These are phyloP conservation scores for Cherax destructor DNA, from an alignment of 1,140 invertebrate genomes.

Conservation along the genomic window DNA sequence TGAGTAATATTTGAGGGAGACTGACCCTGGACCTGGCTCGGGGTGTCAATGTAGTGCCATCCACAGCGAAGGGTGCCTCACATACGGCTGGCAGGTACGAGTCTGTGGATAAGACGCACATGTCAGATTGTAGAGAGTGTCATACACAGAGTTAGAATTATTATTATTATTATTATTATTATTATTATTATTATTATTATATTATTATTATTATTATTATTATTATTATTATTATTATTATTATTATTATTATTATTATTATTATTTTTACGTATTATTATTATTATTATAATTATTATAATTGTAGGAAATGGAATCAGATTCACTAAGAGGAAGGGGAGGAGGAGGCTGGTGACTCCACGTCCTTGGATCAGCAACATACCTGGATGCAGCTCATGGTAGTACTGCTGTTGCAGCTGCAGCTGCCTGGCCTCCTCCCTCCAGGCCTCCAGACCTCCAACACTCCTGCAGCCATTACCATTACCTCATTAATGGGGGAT, in stretches of 20 bases:
- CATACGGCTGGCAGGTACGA: slow-evolving; percentile 32
- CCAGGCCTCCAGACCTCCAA: slow-evolving; percentile 28
- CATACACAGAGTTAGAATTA: too few relatives aligned
- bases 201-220: background rate
- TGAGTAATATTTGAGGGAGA: background rate
- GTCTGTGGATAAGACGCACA: background rate
- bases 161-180: background rate
- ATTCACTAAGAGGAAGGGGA: too few relatives aligned
- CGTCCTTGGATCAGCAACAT: background rate
- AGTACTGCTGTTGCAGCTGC: slow-evolving; percentile 17
- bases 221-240: background rate
- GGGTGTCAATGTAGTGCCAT: slow-evolving; percentile 51
- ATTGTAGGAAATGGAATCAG: too few relatives aligned
- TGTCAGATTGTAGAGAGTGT: too few relatives aligned
- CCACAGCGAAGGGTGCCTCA: slow-evolving; percentile 49
- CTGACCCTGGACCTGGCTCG: slow-evolving; percentile 35
- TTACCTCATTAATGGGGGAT: background rate
- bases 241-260: slow-evolving; percentile 1
- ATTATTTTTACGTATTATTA: background rate
- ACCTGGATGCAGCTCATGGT: slow-evolving; percentile 22
- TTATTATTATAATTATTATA: background rate
- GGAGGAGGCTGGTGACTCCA: too few relatives aligned
- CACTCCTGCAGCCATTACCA: background rate
- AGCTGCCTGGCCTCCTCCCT: slow-evolving; percentile 30
- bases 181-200: background rate